These are phyloP conservation scores for Varecia variegata DNA, from an alignment of 2,797 vertebrate species.

Conservation along the genomic window DNA sequence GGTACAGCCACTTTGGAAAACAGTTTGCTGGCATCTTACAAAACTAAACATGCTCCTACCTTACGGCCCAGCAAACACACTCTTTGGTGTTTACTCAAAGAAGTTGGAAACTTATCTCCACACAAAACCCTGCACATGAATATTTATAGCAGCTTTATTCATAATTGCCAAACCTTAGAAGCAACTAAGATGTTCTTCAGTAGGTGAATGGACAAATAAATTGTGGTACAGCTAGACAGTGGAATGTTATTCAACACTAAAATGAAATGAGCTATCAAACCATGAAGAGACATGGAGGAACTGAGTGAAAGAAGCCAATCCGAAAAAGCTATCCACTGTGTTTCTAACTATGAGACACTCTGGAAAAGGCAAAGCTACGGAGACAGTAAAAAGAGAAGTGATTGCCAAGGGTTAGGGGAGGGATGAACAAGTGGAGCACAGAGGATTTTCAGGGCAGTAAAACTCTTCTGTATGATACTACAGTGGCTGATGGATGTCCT, in stretches of 20 bases:
- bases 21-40: neutral
- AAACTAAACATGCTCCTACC: neutral
- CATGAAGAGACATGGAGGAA: neutral
- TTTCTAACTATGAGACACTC: neutral
- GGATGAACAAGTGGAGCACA: neutral
- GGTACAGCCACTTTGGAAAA: neutral
- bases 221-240: neutral
- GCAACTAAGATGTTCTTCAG: neutral
- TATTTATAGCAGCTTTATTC: neutral
- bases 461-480: neutral
- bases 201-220: neutral
- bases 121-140: neutral
- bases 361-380: neutral
- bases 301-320: neutral
- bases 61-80: neutral
- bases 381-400: neutral
- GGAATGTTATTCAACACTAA: neutral
- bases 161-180: neutral
- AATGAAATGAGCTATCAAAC: neutral
- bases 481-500: neutral
- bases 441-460: neutral
- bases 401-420: neutral
- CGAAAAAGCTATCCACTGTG: neutral
- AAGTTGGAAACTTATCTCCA: neutral
- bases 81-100: neutral